Evolutionary conservation across 2,888 invertebrate species (phyloP).

Genomic region (Helobdella robusta): DNA sequence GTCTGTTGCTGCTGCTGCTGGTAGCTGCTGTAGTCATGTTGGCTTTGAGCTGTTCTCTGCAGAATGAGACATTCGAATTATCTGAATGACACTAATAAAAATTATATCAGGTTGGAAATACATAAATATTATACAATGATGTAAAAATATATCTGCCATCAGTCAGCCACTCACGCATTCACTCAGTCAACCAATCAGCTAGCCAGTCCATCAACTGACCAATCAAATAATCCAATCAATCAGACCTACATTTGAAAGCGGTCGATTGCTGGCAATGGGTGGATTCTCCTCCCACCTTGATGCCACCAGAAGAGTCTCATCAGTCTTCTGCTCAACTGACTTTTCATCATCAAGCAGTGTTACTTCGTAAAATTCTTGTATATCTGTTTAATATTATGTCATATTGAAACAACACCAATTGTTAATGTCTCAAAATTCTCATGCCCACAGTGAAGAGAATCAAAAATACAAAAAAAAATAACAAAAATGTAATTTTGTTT

Average conservation of each 20-base stretch:
- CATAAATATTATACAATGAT: background rate
- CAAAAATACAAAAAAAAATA: background rate
- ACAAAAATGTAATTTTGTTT: background rate
- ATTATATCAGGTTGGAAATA: too few species aligned
- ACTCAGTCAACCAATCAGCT: background rate
- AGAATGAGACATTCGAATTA: too few species aligned
- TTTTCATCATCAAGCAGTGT: slow-evolving; percentile 36
- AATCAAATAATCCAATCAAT: background rate
- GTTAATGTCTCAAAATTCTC: background rate
- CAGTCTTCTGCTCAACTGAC: slow-evolving; percentile 35
- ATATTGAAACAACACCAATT: background rate
- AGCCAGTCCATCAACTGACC: too few species aligned
- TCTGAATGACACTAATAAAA: too few species aligned
- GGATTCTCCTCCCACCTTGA: slow-evolving; percentile 36
- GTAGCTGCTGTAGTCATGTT: too few species aligned
- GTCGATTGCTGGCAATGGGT: slow-evolving; percentile 34
- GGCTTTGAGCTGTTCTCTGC: too few species aligned
- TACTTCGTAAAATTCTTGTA: slow-evolving; percentile 37
- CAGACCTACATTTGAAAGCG: slow-evolving; percentile 26
- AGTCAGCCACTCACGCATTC: background rate
- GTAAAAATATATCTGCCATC: background rate
- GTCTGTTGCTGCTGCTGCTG: too few species aligned
- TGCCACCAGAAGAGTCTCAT: slow-evolving; percentile 36
- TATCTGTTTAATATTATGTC: slow-evolving; percentile 30
- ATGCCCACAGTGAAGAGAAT: background rate